phyloP scores from a whole-genome alignment of 2,888 invertebrate species.

The Apamea crenata region DNA sequence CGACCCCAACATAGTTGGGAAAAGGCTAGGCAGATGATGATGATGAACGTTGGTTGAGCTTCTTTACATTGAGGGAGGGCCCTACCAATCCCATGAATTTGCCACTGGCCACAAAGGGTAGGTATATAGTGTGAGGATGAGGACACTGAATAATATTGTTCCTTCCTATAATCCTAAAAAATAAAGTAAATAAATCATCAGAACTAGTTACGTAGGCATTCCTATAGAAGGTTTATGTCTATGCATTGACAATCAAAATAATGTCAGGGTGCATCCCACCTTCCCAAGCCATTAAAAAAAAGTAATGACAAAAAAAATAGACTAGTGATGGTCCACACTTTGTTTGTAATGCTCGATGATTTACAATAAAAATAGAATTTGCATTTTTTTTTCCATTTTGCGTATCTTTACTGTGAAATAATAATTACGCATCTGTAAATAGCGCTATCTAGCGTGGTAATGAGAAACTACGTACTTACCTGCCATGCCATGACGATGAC shows the following conservation, averaged over 20 bases:
- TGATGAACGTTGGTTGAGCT: no score
- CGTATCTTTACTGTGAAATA: not conserved
- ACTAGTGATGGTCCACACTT: constrained; percentile 10
- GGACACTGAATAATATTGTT: no score
- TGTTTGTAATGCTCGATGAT: not conserved
- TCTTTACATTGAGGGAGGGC: no score
- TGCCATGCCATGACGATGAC: not conserved
- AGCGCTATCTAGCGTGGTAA: constrained; percentile 36
- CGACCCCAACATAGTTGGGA: no score
- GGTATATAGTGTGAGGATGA: no score
- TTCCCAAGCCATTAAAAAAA: not conserved
- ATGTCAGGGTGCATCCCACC: not conserved
- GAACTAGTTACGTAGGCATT: not conserved
- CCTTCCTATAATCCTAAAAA: not conserved
- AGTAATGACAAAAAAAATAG: not conserved
- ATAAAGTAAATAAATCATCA: not conserved
- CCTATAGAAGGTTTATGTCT: not conserved
- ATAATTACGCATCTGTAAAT: not conserved
- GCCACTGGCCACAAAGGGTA: no score
- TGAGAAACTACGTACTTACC: constrained; percentile 14
- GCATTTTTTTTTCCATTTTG: not conserved
- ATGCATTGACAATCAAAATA: not conserved
- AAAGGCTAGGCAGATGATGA: no score
- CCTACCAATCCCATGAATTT: no score
- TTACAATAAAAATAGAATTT: not conserved